These are phyloP conservation scores for Venustaconcha ellipsiformis DNA, from an alignment of 1,140 invertebrate species.

Conservation along the genomic window DNA sequence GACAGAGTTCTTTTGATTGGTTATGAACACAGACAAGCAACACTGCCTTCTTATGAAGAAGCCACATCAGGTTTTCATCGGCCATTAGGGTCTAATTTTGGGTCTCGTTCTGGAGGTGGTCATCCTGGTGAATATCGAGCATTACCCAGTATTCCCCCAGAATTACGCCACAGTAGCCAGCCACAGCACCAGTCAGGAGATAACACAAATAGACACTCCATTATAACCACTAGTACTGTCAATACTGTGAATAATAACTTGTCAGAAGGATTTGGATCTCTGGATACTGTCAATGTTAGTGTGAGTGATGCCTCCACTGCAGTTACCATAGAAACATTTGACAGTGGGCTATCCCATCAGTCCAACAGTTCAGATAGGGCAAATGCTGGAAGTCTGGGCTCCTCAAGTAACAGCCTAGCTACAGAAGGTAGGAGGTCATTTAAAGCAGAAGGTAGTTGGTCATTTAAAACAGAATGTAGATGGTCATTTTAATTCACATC, in stretches of 20 bases:
- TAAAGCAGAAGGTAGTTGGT: too few relatives aligned
- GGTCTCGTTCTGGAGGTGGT: conserved; percentile 1
- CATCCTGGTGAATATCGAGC: conserved; percentile 48
- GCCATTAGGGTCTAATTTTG: conserved; percentile 1
- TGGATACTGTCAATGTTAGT: conserved; percentile 66
- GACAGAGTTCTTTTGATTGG: conserved; percentile 64
- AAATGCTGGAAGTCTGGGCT: conserved; percentile 61
- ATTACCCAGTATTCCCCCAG: conserved; percentile 58
- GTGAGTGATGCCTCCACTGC: conserved; percentile 64
- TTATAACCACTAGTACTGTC: conserved; percentile 60
- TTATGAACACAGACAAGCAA: conserved; percentile 56
- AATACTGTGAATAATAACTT: conserved; percentile 61
- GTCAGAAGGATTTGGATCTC: conserved; percentile 58
- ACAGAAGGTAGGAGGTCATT: conserved; percentile 54
- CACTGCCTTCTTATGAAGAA: conserved; percentile 64
- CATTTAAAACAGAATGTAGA: conserved; percentile 54
- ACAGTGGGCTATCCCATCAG: conserved; percentile 57
- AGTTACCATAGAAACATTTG: conserved; percentile 58
- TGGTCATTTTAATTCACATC: too few relatives aligned
- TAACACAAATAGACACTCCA: conserved; percentile 57
- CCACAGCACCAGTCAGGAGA: conserved; percentile 15
- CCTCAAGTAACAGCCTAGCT: conserved; percentile 58
- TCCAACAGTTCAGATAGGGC: conserved; percentile 60
- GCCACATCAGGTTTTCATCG: conserved; percentile 39
- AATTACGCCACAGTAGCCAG: conserved; percentile 28